Base-by-base conservation (phyloP, 2,888 invertebrate species). In the Andrena bucephala region DNA sequence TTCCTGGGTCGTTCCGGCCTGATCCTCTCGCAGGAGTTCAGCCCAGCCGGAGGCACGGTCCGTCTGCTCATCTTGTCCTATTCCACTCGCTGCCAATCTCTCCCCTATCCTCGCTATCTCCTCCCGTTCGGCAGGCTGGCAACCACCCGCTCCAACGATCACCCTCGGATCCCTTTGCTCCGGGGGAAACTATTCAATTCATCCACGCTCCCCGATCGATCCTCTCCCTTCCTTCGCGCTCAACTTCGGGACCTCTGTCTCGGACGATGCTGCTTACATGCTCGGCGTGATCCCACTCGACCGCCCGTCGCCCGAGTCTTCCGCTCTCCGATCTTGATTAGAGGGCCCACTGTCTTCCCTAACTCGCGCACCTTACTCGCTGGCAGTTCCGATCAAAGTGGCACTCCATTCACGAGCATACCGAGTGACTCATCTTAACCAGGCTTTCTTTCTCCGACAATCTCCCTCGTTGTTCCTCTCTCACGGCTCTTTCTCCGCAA, bases 1-100 rank as follows among this genome's bases (percentile, higher is more conserved):
- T 93, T 93, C 80, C 93, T 90, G 13, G 91, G 90, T 78, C 93
- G 88, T 80, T 93, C 93, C 62, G 93, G 93, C 72, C 93, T 90
- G 76, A 93, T 93, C 76, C 93, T 91, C 82, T 93, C 93, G 87
- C 93, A 93, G 71, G 93, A 93, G 86, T 93, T 93, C 36, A 93
- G 87, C 24, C 89, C 85, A 42, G 80, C 68, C 31, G 75, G 48
- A 13, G 87, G 81, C 31, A 77, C 81, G 8, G 87, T 89, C 71
- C 90, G 83, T 65, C 90, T 90, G 85, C 90, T 92, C 92, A 92
- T 92, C 74, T 84, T 89, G 59, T 52, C 27, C 59, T 62, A 5
- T 68, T 66, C 62, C 24, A 60, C 24, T 50, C 31, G 7, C 13
- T 59, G 16, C 29, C 42, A 3, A 10, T 36, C 57, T 57, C n/a